These are phyloP conservation scores for Phasia obesa DNA, from an alignment of 2,888 invertebrate genomes.

Conservation along the genomic window DNA sequence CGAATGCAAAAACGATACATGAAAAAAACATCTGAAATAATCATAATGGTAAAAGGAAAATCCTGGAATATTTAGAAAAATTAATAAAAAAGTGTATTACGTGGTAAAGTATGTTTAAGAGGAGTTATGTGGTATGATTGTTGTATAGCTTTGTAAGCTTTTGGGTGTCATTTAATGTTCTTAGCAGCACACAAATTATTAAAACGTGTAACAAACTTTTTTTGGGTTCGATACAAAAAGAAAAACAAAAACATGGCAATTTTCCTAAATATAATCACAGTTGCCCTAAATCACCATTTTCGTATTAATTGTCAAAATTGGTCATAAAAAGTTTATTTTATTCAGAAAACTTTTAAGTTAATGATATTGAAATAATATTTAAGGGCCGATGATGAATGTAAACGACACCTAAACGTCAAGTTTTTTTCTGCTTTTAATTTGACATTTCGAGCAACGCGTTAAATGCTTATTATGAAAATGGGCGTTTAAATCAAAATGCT, in stretches of 20 bases:
- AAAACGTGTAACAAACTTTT: conserved; percentile 51
- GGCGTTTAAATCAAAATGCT: too few species aligned
- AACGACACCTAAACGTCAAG: too few species aligned
- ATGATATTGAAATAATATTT: background rate
- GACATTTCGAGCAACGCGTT: too few species aligned
- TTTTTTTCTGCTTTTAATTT: too few species aligned
- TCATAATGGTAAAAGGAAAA: background rate
- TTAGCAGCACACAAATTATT: conserved; percentile 48
- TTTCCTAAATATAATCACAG: background rate
- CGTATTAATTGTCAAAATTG: conserved; percentile 12
- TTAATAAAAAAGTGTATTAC: background rate
- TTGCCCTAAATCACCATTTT: background rate
- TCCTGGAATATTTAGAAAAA: background rate
- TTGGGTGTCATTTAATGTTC: conserved; percentile 47
- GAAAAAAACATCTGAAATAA: conserved; percentile 19
- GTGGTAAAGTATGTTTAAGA: background rate
- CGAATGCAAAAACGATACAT: background rate
- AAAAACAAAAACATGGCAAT: background rate
- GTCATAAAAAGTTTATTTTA: background rate
- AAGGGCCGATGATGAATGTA: too few species aligned
- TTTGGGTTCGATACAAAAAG: background rate
- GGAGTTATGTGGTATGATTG: background rate
- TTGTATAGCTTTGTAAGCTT: conserved; percentile 11
- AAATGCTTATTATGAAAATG: too few species aligned
- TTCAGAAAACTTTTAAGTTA: background rate